A percentile compares a stretch with the other conserved stretches of the same genome.
phyloP scores from a whole-genome alignment of 1,140 invertebrate species.

The Philopotamus ludificatus region DNA sequence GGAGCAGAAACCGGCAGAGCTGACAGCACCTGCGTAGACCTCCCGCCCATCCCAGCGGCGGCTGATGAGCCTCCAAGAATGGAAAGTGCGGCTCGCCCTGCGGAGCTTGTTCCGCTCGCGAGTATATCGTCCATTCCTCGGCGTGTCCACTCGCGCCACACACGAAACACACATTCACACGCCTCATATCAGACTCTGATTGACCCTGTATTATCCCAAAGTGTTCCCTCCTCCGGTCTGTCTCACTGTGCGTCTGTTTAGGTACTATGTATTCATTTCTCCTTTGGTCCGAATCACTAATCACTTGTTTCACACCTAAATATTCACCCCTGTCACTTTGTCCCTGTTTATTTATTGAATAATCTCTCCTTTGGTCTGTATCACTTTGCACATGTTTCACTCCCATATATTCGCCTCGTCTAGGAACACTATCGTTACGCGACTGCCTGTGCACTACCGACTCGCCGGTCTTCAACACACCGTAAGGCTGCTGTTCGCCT shows the following conservation, averaged over 20 bases:
- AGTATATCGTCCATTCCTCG: constrained; percentile 68
- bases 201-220: constrained; percentile 3
- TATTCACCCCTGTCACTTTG: constrained; percentile 20
- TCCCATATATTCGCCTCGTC: constrained; percentile 22
- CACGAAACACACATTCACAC: constrained; percentile 74
- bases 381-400: constrained; percentile 9
- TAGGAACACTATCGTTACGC: background rate
- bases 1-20: constrained; percentile 80
- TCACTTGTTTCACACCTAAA: constrained; percentile 16
- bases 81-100: constrained; percentile 81
- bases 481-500: too few relatives aligned
- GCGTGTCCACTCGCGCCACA: constrained; percentile 75
- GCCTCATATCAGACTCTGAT: background rate
- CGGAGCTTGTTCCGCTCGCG: constrained; percentile 58
- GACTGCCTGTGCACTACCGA: too few relatives aligned
- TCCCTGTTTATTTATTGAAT: background rate
- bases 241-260: constrained; percentile 11
- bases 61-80: constrained; percentile 84
- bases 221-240: constrained; percentile 13
- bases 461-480: too few relatives aligned
- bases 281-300: constrained; percentile 7
- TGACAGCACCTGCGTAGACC: constrained; percentile 65
- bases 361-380: constrained; percentile 4
- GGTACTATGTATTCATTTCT: constrained; percentile 17
- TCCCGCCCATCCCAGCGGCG: constrained; percentile 68